These are phyloP conservation scores for Nylanderia fulva DNA, from an alignment of 1,140 invertebrate genomes.

Conservation along the genomic window DNA sequence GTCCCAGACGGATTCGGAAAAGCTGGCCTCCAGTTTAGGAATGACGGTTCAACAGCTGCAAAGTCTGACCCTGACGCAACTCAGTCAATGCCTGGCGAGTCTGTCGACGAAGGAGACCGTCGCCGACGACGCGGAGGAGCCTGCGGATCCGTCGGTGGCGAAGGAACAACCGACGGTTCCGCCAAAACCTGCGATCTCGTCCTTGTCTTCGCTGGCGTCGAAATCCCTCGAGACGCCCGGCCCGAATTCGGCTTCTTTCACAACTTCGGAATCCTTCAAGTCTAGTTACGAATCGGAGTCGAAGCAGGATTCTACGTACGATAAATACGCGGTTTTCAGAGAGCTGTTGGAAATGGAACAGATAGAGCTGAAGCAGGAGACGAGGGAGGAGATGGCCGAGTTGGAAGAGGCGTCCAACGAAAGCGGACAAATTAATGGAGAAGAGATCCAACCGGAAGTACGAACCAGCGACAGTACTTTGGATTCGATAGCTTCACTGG, in stretches of 20 bases:
- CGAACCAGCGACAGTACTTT: not conserved
- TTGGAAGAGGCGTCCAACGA: slow-evolving; percentile 73
- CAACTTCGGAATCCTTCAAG: slow-evolving; percentile 79
- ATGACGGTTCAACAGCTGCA: slow-evolving; percentile 92
- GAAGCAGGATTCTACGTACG: slow-evolving; percentile 85
- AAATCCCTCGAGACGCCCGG: slow-evolving; percentile 5
- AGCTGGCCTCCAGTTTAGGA: slow-evolving; percentile 91
- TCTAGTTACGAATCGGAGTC: slow-evolving; percentile 86
- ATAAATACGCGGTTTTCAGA: slow-evolving; percentile 94
- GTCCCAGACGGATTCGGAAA: slow-evolving; percentile 89
- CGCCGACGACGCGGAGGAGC: slow-evolving; percentile 4
- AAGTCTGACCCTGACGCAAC: slow-evolving; percentile 93
- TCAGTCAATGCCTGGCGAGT: slow-evolving; percentile 91
- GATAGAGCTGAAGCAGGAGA: slow-evolving; percentile 83
- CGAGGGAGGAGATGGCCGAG: slow-evolving; percentile 62
- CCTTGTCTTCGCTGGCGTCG: not conserved
- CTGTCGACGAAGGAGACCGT: slow-evolving; percentile 76
- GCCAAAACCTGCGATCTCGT: not conserved
- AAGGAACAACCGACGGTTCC: slow-evolving; percentile 78
- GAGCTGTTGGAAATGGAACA: slow-evolving; percentile 92
- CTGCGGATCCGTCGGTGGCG: not conserved
- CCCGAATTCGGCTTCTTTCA: slow-evolving; percentile 28
- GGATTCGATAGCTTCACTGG: slow-evolving; percentile 73
- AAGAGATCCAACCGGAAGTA: slow-evolving; percentile 24
- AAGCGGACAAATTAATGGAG: slow-evolving; percentile 74